These are phyloP conservation scores for Temnopleurus reevesii DNA, from an alignment of 53 echinoderm and acorn worm genomes.

Conservation along the genomic window DNA sequence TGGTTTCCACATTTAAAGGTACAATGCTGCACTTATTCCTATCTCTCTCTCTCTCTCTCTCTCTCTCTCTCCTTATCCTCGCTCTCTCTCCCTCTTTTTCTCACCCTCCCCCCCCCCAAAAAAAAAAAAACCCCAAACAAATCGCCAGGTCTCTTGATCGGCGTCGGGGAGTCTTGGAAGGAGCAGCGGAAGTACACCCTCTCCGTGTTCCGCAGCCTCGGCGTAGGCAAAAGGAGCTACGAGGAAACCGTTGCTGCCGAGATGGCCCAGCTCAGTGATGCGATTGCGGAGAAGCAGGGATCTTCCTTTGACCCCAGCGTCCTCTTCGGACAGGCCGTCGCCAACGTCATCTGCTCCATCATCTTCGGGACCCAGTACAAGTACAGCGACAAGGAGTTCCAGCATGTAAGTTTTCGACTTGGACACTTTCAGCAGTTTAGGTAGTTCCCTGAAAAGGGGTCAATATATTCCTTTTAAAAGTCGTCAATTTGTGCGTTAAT, in stretches of 20 bases:
- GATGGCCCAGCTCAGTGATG: background rate
- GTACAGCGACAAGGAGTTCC: conserved; percentile 51
- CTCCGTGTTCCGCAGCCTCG: conserved; percentile 47
- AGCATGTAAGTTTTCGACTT: background rate
- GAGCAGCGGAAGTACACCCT: conserved; percentile 52
- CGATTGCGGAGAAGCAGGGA: conserved; percentile 32
- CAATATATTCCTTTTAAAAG: background rate
- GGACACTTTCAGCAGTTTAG: too few species aligned
- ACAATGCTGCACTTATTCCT: too few species aligned
- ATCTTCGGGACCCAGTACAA: conserved; percentile 58
- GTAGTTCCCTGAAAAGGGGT: too few species aligned
- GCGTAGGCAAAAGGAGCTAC: conserved; percentile 50
- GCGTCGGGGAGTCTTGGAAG: conserved; percentile 39
- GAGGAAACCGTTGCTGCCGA: conserved; percentile 53
- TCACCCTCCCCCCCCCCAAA: background rate
- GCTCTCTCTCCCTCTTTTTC: background rate
- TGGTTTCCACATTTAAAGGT: too few species aligned
- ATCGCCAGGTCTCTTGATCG: background rate
- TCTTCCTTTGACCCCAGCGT: conserved; percentile 33
- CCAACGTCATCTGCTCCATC: conserved; percentile 62
- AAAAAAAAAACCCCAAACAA: background rate
- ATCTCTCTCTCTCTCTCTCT: too few species aligned
- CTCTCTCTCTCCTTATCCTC: background rate
- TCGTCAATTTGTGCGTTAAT: background rate
- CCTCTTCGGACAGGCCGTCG: conserved; percentile 31